Evolutionary conservation across 2,797 vertebrate species (phyloP), one percentile per base, ranked within the genome.

Genomic region (Pangasius krempfi): DNA sequence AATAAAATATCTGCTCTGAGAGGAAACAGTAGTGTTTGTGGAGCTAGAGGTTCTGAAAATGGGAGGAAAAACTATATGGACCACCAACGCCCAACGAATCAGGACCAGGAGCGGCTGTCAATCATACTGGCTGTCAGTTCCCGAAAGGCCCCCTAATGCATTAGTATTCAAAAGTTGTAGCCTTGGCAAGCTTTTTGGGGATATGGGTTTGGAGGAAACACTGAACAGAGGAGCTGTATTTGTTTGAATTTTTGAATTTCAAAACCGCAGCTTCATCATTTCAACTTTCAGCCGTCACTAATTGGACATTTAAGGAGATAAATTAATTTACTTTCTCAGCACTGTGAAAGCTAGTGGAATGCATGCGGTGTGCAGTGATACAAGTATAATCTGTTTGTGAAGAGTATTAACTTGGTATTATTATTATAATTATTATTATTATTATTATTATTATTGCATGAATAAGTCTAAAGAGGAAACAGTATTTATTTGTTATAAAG

Each of bases 1-100:
- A 83, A 83, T 83, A 83, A 83, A 83, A 64, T 64, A 64, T 83
- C 58, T 47, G 81, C 58, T 83, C 14, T 47, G 81, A 83, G 81
- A 83, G 58, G 50, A 64, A 83, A n/a, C 40, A 10, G 9, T 62
- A 7, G 60, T 83, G 81, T 83, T 64, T 64, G 37, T 83, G 56
- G 25, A 83, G 81, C 81, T 60, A 64, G 33, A 64, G 58, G 25
- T 64, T 83, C 58, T 47, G 40, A 83, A 83, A 83, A 44, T 47
- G 25, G 58, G 33, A 60, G 13, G 25, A 64, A 83, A 81, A 64
- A 30, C 81, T 62, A 40, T 33, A 5, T 62, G 56, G 79, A 62
- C 20, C 81, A 83, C 58, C 81, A 64, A 83, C 58, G 47, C 64
- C 27, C 81, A 83, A 64, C 20, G 81, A 83, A 47, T 64, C 58